Conservation (phyloP, 1,140 invertebrate genomes). For the Lysiphlebus fabarum region DNA sequence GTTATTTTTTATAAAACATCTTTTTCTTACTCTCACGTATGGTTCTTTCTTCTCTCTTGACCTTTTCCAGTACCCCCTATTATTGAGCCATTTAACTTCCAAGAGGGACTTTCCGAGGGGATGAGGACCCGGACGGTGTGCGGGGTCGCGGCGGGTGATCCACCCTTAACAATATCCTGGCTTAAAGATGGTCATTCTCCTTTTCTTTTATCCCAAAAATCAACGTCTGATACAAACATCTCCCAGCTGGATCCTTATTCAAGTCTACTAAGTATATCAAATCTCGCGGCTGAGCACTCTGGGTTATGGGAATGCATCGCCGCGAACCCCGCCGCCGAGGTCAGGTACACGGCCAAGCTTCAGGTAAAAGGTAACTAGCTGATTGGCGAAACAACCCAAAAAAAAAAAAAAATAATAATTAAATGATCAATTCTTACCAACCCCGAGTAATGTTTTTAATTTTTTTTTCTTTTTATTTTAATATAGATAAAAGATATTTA, state of each 20-base stretch:
- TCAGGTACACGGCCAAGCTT: conserved; percentile 75
- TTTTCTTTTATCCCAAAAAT: conserved; percentile 59
- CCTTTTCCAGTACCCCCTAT: conserved; percentile 76
- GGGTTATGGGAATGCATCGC: conserved; percentile 81
- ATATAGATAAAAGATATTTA: background rate
- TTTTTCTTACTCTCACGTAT: conserved; percentile 63
- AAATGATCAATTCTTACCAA: background rate
- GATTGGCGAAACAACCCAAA: conserved; percentile 37
- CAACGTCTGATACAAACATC: conserved; percentile 63
- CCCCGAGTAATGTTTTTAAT: background rate
- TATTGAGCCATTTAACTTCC: conserved; percentile 81
- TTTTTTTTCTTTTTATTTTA: too few species aligned
- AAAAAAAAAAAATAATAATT: conserved; percentile 14
- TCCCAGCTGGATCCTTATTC: conserved; percentile 72
- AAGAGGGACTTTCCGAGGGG: conserved; percentile 77
- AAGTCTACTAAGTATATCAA: conserved; percentile 74
- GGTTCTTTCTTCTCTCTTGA: conserved; percentile 63
- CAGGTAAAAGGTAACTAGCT: conserved; percentile 78
- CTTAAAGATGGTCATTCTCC: conserved; percentile 68
- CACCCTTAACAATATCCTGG: conserved; percentile 73
- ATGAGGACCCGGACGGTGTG: conserved; percentile 82
- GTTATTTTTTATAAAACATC: conserved; percentile 47
- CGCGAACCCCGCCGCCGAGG: conserved; percentile 73
- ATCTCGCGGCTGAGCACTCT: conserved; percentile 68
- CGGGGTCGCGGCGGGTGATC: conserved; percentile 77